Conservation (phyloP, 1,140 invertebrate genomes). For the Pararge aegeria region DNA sequence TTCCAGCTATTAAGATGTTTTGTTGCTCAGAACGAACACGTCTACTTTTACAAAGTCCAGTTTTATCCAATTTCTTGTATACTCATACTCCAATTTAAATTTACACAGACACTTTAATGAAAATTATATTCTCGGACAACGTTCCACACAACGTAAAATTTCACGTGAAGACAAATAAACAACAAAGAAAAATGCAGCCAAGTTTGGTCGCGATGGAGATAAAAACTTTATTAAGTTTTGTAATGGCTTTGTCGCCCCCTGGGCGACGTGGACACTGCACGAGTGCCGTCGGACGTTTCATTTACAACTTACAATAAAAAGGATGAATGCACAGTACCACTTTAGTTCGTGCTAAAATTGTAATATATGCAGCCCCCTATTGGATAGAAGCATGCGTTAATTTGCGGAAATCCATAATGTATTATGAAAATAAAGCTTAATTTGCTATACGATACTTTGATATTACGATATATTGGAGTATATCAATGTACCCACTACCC, state of each 20-base stretch:
- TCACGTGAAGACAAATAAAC: conserved; percentile 3
- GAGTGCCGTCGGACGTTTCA: background rate
- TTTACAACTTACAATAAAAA: conserved; percentile 3
- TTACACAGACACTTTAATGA: background rate
- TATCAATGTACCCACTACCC: too few relatives aligned
- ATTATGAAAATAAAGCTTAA: too few relatives aligned
- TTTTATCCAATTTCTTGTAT: background rate
- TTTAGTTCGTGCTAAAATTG: too few relatives aligned
- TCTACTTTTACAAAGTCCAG: background rate
- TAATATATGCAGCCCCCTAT: too few relatives aligned
- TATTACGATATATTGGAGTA: too few relatives aligned
- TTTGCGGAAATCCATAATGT: too few relatives aligned
- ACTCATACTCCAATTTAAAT: background rate
- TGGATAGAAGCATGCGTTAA: too few relatives aligned
- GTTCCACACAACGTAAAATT: background rate
- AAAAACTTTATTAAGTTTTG: conserved; percentile 22
- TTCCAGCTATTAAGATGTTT: too few relatives aligned
- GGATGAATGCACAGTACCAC: too few relatives aligned
- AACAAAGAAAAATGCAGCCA: conserved; percentile 13
- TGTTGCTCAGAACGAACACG: too few relatives aligned
- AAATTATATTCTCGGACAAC: background rate
- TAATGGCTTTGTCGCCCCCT: conserved; percentile 7
- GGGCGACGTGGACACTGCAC: background rate
- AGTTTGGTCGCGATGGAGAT: conserved; percentile 5
- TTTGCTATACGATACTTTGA: too few relatives aligned